Percentiles rank a stretch among this genome's conserved stretches.
These are phyloP conservation scores for Mayetiola destructor DNA, from an alignment of 2,888 invertebrate genomes.

Conservation along the genomic window DNA sequence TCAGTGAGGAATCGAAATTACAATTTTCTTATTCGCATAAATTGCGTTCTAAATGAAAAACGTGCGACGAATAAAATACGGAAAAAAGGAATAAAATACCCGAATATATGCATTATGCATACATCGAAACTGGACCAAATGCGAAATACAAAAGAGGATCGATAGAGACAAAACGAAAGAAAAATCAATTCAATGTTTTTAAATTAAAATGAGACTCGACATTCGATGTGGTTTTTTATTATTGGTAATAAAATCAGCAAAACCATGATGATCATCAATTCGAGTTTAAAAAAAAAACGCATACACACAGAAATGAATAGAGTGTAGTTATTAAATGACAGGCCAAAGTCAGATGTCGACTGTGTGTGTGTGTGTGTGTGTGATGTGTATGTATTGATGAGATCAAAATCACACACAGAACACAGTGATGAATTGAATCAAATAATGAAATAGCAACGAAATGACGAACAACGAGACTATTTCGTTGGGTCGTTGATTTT, in stretches of 20 bases:
- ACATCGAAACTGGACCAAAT: no score
- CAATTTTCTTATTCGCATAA: no score
- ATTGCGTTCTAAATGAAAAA: no score
- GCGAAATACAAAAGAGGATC: no score
- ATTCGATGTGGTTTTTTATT: no score
- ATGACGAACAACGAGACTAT: not conserved
- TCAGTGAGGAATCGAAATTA: no score
- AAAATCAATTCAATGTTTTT: not conserved
- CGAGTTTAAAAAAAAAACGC: not conserved
- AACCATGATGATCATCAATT: conserved; percentile 5
- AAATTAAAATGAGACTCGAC: not conserved
- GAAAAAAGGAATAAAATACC: not conserved
- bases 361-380: not conserved
- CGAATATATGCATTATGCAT: not conserved
- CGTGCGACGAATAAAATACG: not conserved
- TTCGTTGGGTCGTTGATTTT: no score
- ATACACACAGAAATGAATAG: not conserved
- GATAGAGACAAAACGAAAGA: not conserved
- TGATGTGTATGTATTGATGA: not conserved
- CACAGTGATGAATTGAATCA: no score
- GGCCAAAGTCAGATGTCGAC: not conserved
- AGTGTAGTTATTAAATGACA: not conserved
- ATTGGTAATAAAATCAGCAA: no score
- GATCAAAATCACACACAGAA: no score
- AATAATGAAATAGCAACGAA: no score